Evolutionary conservation across 2,888 invertebrate species (phyloP).

Genomic region (Macrostomum cliftonense): DNA sequence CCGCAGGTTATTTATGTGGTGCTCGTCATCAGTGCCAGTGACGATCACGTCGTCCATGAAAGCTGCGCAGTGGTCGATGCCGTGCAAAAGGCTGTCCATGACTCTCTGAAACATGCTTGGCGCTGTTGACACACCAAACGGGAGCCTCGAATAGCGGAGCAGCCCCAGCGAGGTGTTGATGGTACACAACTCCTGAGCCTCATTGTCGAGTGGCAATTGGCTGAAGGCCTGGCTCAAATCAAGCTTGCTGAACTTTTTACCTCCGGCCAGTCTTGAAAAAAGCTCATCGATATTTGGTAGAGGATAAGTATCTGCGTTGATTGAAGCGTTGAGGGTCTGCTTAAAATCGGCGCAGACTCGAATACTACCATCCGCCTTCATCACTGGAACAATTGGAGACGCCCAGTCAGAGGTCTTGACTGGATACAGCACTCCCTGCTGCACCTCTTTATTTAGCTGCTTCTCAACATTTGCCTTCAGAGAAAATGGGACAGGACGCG

Average conservation of each 20-base stretch:
- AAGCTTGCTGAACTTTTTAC: slow-evolving; percentile 15
- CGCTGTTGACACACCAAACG: slow-evolving; percentile 16
- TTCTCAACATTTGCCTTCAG: slow-evolving; percentile 2
- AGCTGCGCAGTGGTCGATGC: slow-evolving; percentile 13
- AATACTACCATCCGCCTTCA: slow-evolving; percentile 14
- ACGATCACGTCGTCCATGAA: slow-evolving; percentile 18
- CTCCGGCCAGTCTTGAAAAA: slow-evolving; percentile 9
- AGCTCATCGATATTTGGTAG: slow-evolving; percentile 13
- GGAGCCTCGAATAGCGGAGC: slow-evolving; percentile 16
- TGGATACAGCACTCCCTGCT: too few species aligned
- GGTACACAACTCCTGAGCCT: slow-evolving; percentile 11
- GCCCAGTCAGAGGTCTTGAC: slow-evolving; percentile 15
- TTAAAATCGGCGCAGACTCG: slow-evolving; percentile 18
- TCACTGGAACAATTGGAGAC: slow-evolving; percentile 17
- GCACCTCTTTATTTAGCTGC: too few species aligned
- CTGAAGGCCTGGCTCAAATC: slow-evolving; percentile 17
- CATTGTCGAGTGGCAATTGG: slow-evolving; percentile 14
- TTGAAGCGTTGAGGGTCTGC: slow-evolving; percentile 14
- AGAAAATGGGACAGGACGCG: slow-evolving; percentile 14
- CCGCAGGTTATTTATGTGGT: slow-evolving; percentile 13
- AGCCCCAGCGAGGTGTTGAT: slow-evolving; percentile 17
- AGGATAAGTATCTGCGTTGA: slow-evolving; percentile 12
- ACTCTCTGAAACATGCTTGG: slow-evolving; percentile 17
- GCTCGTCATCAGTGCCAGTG: slow-evolving; percentile 12
- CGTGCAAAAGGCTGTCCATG: slow-evolving; percentile 17